These are phyloP conservation scores for Drosophila grimshawi DNA, from an alignment of 1,140 invertebrate genomes.

Conservation along the genomic window DNA sequence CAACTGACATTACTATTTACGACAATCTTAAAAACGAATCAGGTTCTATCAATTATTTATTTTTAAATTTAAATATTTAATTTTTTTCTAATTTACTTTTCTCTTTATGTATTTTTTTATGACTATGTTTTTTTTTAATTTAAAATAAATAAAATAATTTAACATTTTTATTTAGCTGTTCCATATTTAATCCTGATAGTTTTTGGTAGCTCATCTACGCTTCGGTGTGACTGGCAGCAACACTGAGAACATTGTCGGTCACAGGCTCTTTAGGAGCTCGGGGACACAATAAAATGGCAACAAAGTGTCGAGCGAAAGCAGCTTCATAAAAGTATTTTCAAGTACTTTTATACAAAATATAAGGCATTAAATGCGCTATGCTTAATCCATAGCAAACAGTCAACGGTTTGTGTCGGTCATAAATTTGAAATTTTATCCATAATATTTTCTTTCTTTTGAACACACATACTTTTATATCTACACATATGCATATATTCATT, in stretches of 20 bases:
- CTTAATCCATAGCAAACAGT: conserved; percentile 9
- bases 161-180: too few species aligned
- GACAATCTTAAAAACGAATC: too few species aligned
- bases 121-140: too few species aligned
- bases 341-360: conserved; percentile 58
- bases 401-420: conserved; percentile 44
- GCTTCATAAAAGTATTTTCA: conserved; percentile 38
- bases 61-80: too few species aligned
- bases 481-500: conserved; percentile 12
- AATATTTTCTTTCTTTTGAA: conserved; percentile 18
- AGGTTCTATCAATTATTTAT: too few species aligned
- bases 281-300: conserved; percentile 25
- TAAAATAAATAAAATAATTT: too few species aligned
- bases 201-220: conserved; percentile 6
- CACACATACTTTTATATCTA: not conserved
- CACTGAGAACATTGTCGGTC: not conserved
- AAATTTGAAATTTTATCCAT: conserved; percentile 44
- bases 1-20: too few species aligned
- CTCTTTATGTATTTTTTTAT: too few species aligned
- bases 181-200: not conserved
- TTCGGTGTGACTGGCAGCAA: conserved; percentile 12
- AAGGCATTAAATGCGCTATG: conserved; percentile 34
- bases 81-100: too few species aligned
- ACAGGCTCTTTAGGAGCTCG: conserved; percentile 6
- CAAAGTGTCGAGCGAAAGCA: conserved; percentile 43